Evolutionary conservation across 2,113 vertebrate species (phyloP), one percentile per base, ranked within the genome.

Genomic region (Pithys albifrons): DNA sequence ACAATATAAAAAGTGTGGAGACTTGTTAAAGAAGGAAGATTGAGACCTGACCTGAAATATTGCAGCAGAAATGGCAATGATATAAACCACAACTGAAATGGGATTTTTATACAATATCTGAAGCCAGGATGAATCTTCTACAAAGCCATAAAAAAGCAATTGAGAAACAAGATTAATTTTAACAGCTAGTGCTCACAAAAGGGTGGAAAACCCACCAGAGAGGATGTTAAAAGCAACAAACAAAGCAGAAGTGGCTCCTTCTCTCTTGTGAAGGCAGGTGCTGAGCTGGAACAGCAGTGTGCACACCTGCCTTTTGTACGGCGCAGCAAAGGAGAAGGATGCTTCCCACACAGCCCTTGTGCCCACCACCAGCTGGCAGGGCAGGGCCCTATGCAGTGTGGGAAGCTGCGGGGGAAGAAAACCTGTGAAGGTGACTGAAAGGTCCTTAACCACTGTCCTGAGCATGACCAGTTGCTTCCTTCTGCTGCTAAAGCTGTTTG

Each of bases 21-120:
- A 95, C 29, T 92, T 94, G 71, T 43, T 85, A 94, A 93, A 95
- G 84, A 91, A 3, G 20, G 92, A 79, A 81, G 95, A 95, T 27
- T 79, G 35, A 94, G 77, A 95, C 54, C 54, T 83, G 62, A 91
- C 51, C 51, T 78, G 92, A 91, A 95, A 88, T 94, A 64, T 12
- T 83, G 87, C 37, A 54, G 78, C 75, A 97, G 87, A 91, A 97
- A 92, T 33, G 22, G 18, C 0, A 1, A 91, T 35, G 52, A 85
- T 72, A 93, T 73, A 96, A 94, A 85, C 33, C 61, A 81, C 10
- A 55, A 59, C 61, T 70, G 73, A 94, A 93, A 88, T 65, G 74
- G 86, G 71, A 76, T 91, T 96, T 96, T 95, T 93, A 88, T 71
- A 86, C 37, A 90, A 62, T 83, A 79, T 88, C 74, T 82, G 74